These are phyloP conservation scores for Polydrusus cervinus DNA, from an alignment of 2,888 invertebrate species.

Conservation along the genomic window DNA sequence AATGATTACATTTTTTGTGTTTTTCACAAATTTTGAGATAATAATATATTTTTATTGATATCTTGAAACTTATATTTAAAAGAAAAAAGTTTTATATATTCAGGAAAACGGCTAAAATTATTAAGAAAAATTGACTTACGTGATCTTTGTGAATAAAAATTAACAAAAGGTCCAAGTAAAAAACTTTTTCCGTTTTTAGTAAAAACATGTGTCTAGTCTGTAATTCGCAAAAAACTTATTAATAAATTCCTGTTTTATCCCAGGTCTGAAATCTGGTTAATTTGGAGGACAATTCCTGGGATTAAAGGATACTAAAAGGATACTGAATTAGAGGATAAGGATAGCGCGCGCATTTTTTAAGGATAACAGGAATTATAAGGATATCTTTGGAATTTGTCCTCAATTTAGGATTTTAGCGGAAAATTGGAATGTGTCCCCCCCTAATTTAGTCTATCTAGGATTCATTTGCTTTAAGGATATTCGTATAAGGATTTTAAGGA, in stretches of 20 bases:
- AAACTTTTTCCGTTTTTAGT: not conserved
- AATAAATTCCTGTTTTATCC: conserved; percentile 46
- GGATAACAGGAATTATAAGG: conserved; percentile 21
- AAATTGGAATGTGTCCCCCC: conserved; percentile 42
- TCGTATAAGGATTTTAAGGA: conserved; percentile 35
- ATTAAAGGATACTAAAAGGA: conserved; percentile 36
- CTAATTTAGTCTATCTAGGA: conserved; percentile 50
- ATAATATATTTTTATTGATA: too few relatives aligned
- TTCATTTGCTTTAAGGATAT: conserved; percentile 38
- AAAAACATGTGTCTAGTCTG: not conserved
- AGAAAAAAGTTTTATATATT: too few relatives aligned
- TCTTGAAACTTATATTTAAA: too few relatives aligned
- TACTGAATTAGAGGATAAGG: conserved; percentile 24
- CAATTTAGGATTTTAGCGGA: conserved; percentile 40
- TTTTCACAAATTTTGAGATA: too few relatives aligned
- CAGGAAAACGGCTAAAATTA: not conserved
- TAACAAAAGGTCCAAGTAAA: not conserved
- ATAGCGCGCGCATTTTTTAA: conserved; percentile 16
- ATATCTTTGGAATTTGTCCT: conserved; percentile 36
- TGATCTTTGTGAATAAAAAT: too few relatives aligned
- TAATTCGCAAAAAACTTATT: not conserved
- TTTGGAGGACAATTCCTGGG: conserved; percentile 53
- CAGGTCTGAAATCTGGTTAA: conserved; percentile 52
- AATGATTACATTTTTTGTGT: too few relatives aligned
- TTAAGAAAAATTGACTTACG: not conserved